Conservation (phyloP, 1,140 invertebrate species). For the Drosophila littoralis region DNA sequence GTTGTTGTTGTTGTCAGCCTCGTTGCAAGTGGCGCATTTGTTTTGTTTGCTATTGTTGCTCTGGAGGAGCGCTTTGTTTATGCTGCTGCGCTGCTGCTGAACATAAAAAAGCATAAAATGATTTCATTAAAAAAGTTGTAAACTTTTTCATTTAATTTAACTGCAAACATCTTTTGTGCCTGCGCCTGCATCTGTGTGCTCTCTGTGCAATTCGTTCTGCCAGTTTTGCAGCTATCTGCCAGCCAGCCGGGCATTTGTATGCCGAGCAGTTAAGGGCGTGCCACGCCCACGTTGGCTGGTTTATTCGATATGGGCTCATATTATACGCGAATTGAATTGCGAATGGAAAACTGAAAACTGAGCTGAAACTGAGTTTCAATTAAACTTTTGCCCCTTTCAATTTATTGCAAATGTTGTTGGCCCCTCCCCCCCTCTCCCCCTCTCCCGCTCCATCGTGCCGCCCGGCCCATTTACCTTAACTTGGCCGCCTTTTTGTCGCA, state of each 20-base stretch:
- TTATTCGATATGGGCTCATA: slow-evolving; percentile 1
- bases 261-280: slow-evolving; percentile 11
- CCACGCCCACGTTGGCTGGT: slow-evolving; percentile 2
- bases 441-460: neutral
- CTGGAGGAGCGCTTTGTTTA: slow-evolving; percentile 60
- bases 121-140: slow-evolving; percentile 83
- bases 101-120: slow-evolving; percentile 69
- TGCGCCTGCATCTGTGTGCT: slow-evolving; percentile 2
- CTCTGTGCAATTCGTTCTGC: slow-evolving; percentile 34
- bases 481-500: slow-evolving; percentile 28
- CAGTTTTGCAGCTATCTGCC: slow-evolving; percentile 23
- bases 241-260: slow-evolving; percentile 3
- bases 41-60: slow-evolving; percentile 65
- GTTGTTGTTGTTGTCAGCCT: neutral
- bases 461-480: neutral
- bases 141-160: slow-evolving; percentile 83
- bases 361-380: slow-evolving; percentile 54
- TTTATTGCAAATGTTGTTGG: slow-evolving; percentile 45
- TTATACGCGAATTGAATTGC: slow-evolving; percentile 42
- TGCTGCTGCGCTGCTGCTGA: slow-evolving; percentile 57
- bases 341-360: slow-evolving; percentile 43
- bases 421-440: neutral
- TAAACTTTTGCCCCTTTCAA: slow-evolving; percentile 70
- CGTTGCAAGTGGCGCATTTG: slow-evolving; percentile 57
- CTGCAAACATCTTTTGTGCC: slow-evolving; percentile 81